These are phyloP conservation scores for Poeciliopsis paucimaculata DNA, from an alignment of 2,797 vertebrate genomes.

Conservation along the genomic window DNA sequence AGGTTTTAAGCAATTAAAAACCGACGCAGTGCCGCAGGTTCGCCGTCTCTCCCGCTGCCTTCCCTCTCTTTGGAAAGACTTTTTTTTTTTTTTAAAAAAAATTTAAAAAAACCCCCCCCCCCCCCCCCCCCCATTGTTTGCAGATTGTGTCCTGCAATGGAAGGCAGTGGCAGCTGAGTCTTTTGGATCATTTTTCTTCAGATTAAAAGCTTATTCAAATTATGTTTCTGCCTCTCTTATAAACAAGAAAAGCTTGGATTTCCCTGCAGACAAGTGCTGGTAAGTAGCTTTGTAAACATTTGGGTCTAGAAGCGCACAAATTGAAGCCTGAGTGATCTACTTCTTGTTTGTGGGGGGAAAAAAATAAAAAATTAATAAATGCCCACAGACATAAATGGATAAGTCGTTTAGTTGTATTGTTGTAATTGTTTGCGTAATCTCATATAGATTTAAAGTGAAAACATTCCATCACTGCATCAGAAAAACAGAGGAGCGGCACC, in stretches of 20 bases:
- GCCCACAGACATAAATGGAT: constrained; percentile 68
- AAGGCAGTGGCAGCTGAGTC: constrained; percentile 57
- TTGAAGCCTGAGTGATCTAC: constrained; percentile 64
- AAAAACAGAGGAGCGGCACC: constrained; percentile 1
- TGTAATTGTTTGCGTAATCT: constrained; percentile 64
- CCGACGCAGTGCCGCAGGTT: no score
- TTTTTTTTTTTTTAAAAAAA: neutral
- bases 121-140: constrained; percentile 52
- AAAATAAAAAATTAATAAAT: constrained; percentile 39
- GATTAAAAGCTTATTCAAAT: constrained; percentile 81
- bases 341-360: constrained; percentile 46
- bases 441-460: constrained; percentile 54
- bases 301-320: constrained; percentile 61
- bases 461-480: constrained; percentile 28
- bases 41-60: no score
- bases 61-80: no score
- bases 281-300: constrained; percentile 78
- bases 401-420: constrained; percentile 51
- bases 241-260: constrained; percentile 67
- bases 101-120: neutral
- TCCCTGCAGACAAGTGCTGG: constrained; percentile 65
- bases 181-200: constrained; percentile 73
- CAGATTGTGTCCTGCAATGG: constrained; percentile 68
- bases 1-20: no score
- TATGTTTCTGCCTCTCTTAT: constrained; percentile 65